phyloP scores from a whole-genome alignment of 2,888 invertebrate species.

The Geotrupes spiniger region DNA sequence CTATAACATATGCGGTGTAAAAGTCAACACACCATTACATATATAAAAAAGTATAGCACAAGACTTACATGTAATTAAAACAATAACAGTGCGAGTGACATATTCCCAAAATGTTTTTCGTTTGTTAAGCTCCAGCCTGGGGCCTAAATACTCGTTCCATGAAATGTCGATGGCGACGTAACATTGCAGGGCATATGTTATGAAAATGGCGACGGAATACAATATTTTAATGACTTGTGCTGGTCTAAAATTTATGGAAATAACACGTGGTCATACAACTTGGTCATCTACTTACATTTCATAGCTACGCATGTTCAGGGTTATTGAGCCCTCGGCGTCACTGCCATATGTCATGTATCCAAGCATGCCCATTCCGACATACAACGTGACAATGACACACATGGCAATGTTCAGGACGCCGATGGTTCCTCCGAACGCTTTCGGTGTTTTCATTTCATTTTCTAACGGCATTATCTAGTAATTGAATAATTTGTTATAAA shows the following conservation, averaged over 20 bases:
- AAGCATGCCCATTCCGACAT: constrained; percentile 85
- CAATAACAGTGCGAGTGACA: constrained; percentile 70
- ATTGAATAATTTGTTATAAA: constrained; percentile 7
- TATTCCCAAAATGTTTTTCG: constrained; percentile 72
- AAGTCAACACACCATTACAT: too few relatives aligned
- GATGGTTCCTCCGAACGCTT: constrained; percentile 71
- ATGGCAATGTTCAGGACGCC: constrained; percentile 87
- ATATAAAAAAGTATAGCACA: too few relatives aligned
- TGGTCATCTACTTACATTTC: constrained; percentile 58
- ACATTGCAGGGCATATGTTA: constrained; percentile 90
- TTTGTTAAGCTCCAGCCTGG: constrained; percentile 59
- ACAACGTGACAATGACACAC: constrained; percentile 77
- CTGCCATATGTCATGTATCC: constrained; percentile 86
- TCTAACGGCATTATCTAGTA: constrained; percentile 84
- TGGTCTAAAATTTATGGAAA: constrained; percentile 53
- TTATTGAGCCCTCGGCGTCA: constrained; percentile 73
- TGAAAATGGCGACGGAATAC: constrained; percentile 78
- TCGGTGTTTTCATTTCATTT: constrained; percentile 90
- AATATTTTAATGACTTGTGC: constrained; percentile 72
- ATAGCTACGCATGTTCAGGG: constrained; percentile 72
- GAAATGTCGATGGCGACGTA: constrained; percentile 94
- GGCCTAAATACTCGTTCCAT: constrained; percentile 76
- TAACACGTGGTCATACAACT: not conserved
- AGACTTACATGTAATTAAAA: constrained; percentile 81
- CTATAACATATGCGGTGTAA: too few relatives aligned